phyloP scores from a whole-genome alignment of 2,888 invertebrate genomes.

The Troilus luridus region DNA sequence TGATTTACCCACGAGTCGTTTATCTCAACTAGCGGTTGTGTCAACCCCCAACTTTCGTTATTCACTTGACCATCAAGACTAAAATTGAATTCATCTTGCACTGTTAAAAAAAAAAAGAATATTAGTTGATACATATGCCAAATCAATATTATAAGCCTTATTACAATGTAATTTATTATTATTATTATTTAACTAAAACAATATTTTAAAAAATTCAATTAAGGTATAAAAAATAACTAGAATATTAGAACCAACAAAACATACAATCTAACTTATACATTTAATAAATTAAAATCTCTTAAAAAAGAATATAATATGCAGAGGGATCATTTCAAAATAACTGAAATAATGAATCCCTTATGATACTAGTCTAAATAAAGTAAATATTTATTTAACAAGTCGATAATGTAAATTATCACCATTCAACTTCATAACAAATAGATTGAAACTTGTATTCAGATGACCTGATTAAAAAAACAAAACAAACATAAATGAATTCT shows the following conservation, averaged over 20 bases:
- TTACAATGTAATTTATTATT: not conserved
- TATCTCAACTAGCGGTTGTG: conserved; percentile 60
- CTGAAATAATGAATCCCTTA: not conserved
- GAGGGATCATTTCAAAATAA: not conserved
- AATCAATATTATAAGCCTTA: not conserved
- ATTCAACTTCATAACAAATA: too few species aligned
- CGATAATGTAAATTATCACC: too few species aligned
- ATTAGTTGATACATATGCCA: not conserved
- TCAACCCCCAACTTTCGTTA: conserved; percentile 51
- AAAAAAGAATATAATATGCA: not conserved
- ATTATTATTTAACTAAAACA: not conserved
- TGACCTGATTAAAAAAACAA: too few species aligned
- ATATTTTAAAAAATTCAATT: not conserved
- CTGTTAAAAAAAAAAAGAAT: conserved; percentile 60
- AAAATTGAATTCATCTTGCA: conserved; percentile 64
- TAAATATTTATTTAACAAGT: not conserved
- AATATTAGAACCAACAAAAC: not conserved
- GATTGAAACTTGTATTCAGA: too few species aligned
- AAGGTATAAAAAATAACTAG: not conserved
- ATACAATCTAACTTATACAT: too few species aligned
- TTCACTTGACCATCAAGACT: conserved; percentile 62
- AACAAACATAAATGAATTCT: too few species aligned
- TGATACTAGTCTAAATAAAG: not conserved
- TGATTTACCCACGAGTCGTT: conserved; percentile 59
- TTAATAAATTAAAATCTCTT: not conserved